Conservation (phyloP, 2,888 invertebrate species). For the Amphipoea oculea region DNA sequence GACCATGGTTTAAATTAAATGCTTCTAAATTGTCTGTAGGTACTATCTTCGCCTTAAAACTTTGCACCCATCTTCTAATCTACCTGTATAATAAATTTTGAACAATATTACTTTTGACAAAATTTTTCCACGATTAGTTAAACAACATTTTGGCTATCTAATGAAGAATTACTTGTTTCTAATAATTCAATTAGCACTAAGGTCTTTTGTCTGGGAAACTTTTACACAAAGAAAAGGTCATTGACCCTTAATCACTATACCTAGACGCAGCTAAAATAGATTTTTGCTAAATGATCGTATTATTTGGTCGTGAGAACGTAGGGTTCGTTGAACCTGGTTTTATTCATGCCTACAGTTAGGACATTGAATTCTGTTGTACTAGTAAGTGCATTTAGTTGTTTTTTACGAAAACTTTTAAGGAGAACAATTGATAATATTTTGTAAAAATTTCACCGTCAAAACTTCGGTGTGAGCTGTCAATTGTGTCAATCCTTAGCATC, state of each 20-base stretch:
- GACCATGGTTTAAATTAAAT: too few species aligned
- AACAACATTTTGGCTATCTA: slow-evolving; percentile 10
- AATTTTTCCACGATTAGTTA: background rate
- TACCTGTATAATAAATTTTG: too few species aligned
- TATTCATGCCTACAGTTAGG: slow-evolving; percentile 32
- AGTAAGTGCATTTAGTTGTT: slow-evolving; percentile 22
- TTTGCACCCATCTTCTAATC: too few species aligned
- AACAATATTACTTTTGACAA: background rate
- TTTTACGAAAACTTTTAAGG: slow-evolving; percentile 1
- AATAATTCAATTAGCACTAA: slow-evolving; percentile 23
- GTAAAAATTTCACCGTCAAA: background rate
- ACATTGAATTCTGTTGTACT: slow-evolving; percentile 3
- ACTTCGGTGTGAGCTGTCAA: background rate
- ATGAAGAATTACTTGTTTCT: slow-evolving; percentile 7
- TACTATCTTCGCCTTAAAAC: too few species aligned
- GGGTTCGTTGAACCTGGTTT: slow-evolving; percentile 48
- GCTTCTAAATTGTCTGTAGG: too few species aligned
- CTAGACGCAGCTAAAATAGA: slow-evolving; percentile 33
- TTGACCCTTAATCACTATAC: slow-evolving; percentile 30
- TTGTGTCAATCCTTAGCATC: too few species aligned
- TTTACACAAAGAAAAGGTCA: slow-evolving; percentile 16
- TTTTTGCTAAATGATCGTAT: slow-evolving; percentile 41
- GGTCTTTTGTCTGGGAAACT: background rate
- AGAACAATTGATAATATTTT: background rate
- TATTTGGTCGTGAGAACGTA: slow-evolving; percentile 52